These are phyloP conservation scores for Aphrophora alni DNA, from an alignment of 2,888 invertebrate genomes.

Conservation along the genomic window DNA sequence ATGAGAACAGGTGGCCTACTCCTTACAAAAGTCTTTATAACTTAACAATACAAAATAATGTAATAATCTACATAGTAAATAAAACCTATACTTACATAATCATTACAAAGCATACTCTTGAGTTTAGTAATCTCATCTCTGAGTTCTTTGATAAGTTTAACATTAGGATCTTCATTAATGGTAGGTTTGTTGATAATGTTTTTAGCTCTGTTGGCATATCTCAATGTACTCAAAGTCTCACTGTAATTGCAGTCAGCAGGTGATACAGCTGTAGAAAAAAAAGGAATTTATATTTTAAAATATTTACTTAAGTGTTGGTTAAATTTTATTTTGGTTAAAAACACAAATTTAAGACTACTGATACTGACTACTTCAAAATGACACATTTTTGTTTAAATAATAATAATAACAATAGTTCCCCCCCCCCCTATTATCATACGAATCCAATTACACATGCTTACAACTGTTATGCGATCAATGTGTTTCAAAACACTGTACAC, in stretches of 20 bases:
- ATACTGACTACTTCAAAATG: no score
- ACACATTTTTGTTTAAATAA: no score
- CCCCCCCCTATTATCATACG: no score
- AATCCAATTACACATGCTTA: no score
- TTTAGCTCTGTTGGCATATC: constrained; percentile 89
- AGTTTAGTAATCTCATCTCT: constrained; percentile 85
- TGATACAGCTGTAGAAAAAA: constrained; percentile 67
- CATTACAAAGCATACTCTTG: constrained; percentile 67
- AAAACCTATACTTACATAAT: constrained; percentile 15
- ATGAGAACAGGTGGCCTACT: no score
- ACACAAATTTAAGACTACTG: neutral
- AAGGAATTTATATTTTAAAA: no score
- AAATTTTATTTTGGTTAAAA: neutral
- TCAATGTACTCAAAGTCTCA: constrained; percentile 83
- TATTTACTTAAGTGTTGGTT: neutral
- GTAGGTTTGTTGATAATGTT: constrained; percentile 91
- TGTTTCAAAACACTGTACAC: no score
- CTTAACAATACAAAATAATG: no score
- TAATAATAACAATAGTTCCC: no score
- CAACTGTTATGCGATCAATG: no score
- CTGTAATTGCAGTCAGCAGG: constrained; percentile 88
- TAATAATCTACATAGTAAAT: no score
- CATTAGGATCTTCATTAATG: constrained; percentile 89
- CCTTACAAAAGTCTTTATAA: no score
- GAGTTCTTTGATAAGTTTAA: constrained; percentile 83